Evolutionary conservation across 1,140 invertebrate species (phyloP), one percentile per base, ranked within the genome.

Genomic region (Campoletis sonorensis): DNA sequence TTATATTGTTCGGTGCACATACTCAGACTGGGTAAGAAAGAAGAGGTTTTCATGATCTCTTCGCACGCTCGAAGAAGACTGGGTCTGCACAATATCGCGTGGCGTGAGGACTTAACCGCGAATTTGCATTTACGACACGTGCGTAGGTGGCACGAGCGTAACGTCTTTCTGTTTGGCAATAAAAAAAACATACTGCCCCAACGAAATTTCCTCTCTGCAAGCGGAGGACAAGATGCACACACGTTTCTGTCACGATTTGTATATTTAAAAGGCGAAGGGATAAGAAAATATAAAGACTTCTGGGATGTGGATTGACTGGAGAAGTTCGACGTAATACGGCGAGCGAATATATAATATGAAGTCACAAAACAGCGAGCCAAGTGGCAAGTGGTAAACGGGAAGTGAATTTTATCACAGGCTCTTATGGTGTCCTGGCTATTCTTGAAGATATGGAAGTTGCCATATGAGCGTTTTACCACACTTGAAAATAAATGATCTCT

Each of bases 71-170:
- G 72, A 51, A 77, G 27, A 49, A 81, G 72, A 75, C 26, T 10
- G 45, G 76, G 68, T 49, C 40, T 45, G 27, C 72, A 71, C 64
- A 64, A 49, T n/a, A n/a, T 75, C 61, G 72, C n/a, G 79, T 67
- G 77, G 78, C 58, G 70, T 73, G 76, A 79, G 7, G 61, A 26
- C 23, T 3, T 0, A 4, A 23, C 30, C 75, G 75, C 68, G 79
- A 83, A 83, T 83, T 83, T 83, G 82, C 82, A 83, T 83, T 83
- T 79, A 83, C 82, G 79, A 83, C 82, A 81, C 76, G 80, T 72
- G 82, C 82, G 82, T 83, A 81, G 82, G 82, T 81, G 82, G 82
- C 79, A 64, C 75, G 26, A 67, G 82, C 64, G 82, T 83, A 83
- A 81, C 82, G 82, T 72, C 82, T 80, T 78, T 76, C 82, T 73